Percentiles rank a stretch among this genome's conserved stretches.
Evolutionary conservation across 2,888 invertebrate species (phyloP).

Genomic region (Noctua janthina): DNA sequence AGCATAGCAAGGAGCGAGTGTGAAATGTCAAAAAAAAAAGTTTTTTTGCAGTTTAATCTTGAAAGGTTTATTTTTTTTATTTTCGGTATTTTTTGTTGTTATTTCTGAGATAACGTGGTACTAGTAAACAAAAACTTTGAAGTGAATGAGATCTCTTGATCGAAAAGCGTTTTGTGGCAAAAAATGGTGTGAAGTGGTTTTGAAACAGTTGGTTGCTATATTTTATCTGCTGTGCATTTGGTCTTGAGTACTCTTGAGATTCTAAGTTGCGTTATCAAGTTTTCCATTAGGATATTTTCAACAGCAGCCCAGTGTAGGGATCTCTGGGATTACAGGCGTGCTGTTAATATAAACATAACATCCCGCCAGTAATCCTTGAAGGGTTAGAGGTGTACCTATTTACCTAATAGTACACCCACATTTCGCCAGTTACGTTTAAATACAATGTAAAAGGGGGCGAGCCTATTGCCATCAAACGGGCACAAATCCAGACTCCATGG

Average conservation of each 20-base stretch:
- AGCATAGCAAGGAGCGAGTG: not conserved
- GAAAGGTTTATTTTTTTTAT: not conserved
- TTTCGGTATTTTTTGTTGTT: not conserved
- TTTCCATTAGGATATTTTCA: not conserved
- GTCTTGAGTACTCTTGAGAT: too few relatives aligned
- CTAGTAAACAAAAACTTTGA: slow-evolving; percentile 1
- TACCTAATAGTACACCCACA: not conserved
- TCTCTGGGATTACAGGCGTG: not conserved
- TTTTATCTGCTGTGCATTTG: not conserved
- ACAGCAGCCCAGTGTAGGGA: not conserved
- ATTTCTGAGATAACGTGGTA: not conserved
- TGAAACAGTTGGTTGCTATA: not conserved
- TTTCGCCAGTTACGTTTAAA: too few relatives aligned
- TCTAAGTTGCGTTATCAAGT: not conserved
- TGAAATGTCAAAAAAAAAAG: not conserved
- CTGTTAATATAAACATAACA: not conserved
- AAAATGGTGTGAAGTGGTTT: slow-evolving; percentile 32
- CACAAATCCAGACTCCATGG: too few relatives aligned
- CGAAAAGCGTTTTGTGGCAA: not conserved
- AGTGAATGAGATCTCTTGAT: not conserved
- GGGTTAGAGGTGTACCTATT: not conserved
- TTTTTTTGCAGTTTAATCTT: not conserved
- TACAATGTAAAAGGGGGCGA: too few relatives aligned
- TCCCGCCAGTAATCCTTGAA: not conserved
- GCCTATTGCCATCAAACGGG: too few relatives aligned